Evolutionary conservation across 2,888 invertebrate genomes (phyloP).

Genomic region (Latrodectus elegans): DNA sequence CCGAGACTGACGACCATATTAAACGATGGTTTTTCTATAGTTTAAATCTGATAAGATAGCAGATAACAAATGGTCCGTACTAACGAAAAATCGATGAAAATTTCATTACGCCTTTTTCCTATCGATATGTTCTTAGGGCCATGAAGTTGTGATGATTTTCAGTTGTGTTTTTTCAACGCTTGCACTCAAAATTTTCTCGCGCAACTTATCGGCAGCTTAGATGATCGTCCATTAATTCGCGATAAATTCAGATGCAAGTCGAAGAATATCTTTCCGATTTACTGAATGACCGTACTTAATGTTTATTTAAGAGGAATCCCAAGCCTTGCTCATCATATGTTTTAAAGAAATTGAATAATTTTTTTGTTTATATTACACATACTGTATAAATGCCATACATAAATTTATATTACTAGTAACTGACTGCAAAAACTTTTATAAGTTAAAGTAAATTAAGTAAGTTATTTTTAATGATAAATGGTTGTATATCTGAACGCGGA

Average conservation of each 20-base stretch:
- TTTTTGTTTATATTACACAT: not conserved
- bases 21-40: conserved; percentile 69
- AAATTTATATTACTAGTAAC: not conserved
- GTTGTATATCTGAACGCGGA: too few species aligned
- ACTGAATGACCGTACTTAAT: not conserved
- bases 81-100: conserved; percentile 68
- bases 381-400: not conserved
- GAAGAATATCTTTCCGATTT: too few species aligned
- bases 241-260: conserved; percentile 33
- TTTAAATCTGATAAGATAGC: conserved; percentile 69
- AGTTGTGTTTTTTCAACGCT: not conserved
- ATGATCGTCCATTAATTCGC: conserved; percentile 38
- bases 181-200: conserved; percentile 17
- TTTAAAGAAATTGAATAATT: not conserved
- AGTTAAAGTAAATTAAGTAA: not conserved
- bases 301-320: not conserved
- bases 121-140: conserved; percentile 17
- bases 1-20: conserved; percentile 67
- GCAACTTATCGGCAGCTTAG: conserved; percentile 51
- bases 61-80: conserved; percentile 68
- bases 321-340: not conserved
- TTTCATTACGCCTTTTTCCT: conserved; percentile 57
- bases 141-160: conserved; percentile 17
- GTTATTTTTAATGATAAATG: too few species aligned
- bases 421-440: not conserved